Conservation (phyloP, 2,113 vertebrate species). For the Oriolus oriolus region DNA sequence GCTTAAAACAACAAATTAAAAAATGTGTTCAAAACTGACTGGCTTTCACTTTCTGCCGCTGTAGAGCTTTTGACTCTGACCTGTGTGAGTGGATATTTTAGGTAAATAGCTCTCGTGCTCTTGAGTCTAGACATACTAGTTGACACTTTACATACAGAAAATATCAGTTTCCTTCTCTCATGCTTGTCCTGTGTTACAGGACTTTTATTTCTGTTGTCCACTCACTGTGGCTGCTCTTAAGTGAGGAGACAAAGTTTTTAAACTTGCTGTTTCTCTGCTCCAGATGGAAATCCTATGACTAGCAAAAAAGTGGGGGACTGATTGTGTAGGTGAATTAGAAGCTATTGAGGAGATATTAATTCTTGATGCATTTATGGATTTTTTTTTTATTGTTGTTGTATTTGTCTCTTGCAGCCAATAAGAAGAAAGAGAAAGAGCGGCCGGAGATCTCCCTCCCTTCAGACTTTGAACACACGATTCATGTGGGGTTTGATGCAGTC, state of each 20-base stretch:
- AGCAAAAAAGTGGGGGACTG: neutral
- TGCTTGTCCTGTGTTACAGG: neutral
- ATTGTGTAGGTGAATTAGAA: neutral
- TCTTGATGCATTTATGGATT: neutral
- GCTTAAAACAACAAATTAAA: neutral
- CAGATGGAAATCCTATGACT: rapidly evolving
- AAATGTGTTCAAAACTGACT: neutral
- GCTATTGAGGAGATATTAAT: neutral
- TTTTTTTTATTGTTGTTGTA: neutral
- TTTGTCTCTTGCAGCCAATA: slow-evolving; percentile 78
- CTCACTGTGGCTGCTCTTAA: neutral
- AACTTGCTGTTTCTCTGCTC: neutral
- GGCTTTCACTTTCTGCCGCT: neutral
- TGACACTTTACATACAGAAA: neutral
- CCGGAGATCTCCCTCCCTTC: slow-evolving; percentile 96
- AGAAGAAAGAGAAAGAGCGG: slow-evolving; percentile 88
- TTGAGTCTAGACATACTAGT: neutral
- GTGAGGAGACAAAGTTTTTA: neutral
- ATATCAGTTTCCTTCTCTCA: neutral
- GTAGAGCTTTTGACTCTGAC: neutral
- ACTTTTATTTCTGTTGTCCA: neutral
- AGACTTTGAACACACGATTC: slow-evolving; percentile 96
- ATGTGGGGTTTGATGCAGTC: slow-evolving; percentile 94
- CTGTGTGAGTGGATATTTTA: neutral
- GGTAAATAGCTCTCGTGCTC: neutral